Percentiles rank a stretch among this genome's conserved stretches.
phyloP scores from a whole-genome alignment of 2,113 vertebrate species.

The Chamaea fasciata region DNA sequence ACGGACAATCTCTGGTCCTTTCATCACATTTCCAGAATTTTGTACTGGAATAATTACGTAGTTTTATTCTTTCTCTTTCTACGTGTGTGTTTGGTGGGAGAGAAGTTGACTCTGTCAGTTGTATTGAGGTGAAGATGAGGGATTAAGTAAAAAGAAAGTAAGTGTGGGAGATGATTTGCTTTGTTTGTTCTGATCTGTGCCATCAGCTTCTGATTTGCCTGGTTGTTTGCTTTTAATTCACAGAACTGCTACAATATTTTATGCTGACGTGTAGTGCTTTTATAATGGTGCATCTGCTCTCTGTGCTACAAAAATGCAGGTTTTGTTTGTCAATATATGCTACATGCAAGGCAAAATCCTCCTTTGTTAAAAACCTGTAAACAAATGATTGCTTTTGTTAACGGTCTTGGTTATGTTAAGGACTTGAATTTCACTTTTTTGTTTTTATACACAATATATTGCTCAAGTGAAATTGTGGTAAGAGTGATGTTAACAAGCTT shows the following conservation, averaged over 20 bases:
- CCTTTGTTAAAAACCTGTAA: neutral
- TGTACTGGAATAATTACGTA: neutral
- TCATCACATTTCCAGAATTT: neutral
- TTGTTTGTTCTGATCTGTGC: neutral
- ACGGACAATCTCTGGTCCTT: neutral
- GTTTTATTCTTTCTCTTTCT: neutral
- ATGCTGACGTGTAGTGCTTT: neutral
- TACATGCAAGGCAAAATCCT: neutral
- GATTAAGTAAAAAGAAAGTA: neutral
- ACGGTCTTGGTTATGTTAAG: neutral
- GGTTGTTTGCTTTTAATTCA: neutral
- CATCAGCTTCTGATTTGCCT: neutral
- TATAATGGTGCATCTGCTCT: neutral
- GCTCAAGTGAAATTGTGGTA: neutral
- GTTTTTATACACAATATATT: neutral
- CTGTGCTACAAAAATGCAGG: neutral
- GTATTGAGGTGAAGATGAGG: neutral
- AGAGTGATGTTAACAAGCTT: neutral
- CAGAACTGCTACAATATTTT: neutral
- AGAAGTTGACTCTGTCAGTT: neutral
- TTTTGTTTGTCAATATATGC: neutral
- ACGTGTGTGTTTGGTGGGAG: neutral
- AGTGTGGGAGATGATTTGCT: neutral
- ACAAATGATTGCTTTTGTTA: neutral
- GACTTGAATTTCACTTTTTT: neutral